These are phyloP conservation scores for Apeltes quadracus DNA, from an alignment of 2,113 vertebrate species.

Conservation along the genomic window DNA sequence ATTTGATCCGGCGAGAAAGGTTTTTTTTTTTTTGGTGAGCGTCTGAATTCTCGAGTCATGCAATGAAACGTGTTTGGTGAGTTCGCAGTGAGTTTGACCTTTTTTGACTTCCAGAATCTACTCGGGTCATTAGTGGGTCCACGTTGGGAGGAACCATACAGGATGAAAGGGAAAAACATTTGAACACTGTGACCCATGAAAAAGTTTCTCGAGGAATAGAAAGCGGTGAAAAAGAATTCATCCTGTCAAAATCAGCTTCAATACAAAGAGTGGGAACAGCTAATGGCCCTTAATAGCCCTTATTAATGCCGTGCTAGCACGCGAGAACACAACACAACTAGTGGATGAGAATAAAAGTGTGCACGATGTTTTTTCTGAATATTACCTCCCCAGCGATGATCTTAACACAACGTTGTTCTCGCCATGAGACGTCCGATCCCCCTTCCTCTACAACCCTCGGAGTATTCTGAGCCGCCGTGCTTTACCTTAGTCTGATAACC, in stretches of 20 bases:
- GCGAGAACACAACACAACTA: too few species aligned
- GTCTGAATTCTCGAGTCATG: too few species aligned
- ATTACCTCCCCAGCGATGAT: not conserved
- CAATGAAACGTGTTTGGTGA: not conserved
- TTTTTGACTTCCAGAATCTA: not conserved
- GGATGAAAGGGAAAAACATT: not conserved
- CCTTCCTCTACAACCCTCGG: slow-evolving; percentile 25
- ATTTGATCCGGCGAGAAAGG: not conserved
- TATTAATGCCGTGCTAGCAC: too few species aligned
- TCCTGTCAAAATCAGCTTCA: not conserved
- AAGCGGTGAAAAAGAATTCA: not conserved
- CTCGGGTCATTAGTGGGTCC: not conserved
- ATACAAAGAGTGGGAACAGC: not conserved
- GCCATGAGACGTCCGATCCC: slow-evolving; percentile 26
- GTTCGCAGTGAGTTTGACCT: not conserved
- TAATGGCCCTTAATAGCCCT: not conserved
- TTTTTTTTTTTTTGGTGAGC: not conserved
- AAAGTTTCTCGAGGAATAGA: not conserved
- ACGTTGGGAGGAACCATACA: too few species aligned
- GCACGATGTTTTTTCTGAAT: not conserved
- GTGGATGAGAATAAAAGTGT: too few species aligned
- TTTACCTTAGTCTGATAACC: slow-evolving; percentile 38
- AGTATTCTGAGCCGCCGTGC: slow-evolving; percentile 35
- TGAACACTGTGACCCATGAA: not conserved
- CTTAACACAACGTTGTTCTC: not conserved